Evolutionary conservation across 2,797 vertebrate genomes (phyloP).

Genomic region (Enteromius thamalakanensis): DNA sequence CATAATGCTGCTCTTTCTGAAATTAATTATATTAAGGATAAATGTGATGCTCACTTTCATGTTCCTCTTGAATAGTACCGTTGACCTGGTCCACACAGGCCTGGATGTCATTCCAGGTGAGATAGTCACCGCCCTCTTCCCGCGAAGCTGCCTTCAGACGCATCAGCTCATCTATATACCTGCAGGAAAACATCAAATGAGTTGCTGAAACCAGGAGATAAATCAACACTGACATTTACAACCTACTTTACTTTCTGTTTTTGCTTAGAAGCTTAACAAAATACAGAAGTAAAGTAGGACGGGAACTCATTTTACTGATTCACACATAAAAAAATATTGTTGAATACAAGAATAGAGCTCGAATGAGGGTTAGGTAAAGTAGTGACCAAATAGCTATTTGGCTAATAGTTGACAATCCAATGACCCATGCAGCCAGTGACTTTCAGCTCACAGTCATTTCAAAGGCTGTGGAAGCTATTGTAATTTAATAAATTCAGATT

Average conservation of each 20-base stretch:
- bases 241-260: neutral
- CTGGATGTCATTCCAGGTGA: constrained; percentile 98
- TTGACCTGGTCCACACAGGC: constrained; percentile 92
- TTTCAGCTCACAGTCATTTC: constrained; percentile 5
- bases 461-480: neutral
- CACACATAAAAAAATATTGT: neutral
- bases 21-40: neutral
- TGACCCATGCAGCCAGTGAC: neutral
- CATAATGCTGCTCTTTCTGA: neutral
- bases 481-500: neutral
- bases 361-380: neutral
- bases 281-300: neutral
- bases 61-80: constrained; percentile 87
- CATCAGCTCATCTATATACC: constrained; percentile 94
- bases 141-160: constrained; percentile 83
- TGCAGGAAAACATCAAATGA: constrained; percentile 63
- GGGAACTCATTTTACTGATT: neutral
- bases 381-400: neutral
- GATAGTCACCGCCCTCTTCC: constrained; percentile 81
- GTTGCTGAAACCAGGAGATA: neutral
- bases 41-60: constrained; percentile 85
- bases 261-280: no score
- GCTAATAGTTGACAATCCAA: constrained; percentile 8
- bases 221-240: neutral
- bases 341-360: neutral